Evolutionary conservation across 2,888 invertebrate species (phyloP), one percentile per base, ranked within the genome.

Genomic region (Yponomeuta plumbellus): DNA sequence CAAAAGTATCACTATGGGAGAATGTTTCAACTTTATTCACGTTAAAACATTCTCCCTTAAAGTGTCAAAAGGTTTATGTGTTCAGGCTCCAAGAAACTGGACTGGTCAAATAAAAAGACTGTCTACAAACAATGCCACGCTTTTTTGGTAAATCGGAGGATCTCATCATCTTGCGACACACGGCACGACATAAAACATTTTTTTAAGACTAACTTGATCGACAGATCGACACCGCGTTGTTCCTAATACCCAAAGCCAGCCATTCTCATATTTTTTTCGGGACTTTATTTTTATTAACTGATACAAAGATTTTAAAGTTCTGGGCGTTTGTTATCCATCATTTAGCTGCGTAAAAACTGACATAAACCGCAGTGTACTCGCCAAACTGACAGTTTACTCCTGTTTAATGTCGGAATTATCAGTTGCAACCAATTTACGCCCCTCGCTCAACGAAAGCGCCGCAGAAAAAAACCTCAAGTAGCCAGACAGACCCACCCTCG

Each of bases 401-500:
- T 89, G 90, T 82, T 88, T 88, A 80, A 88, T 81, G 89, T 90
- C 88, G 87, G 85, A 88, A 86, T 90, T 88, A 90, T 88, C 89
- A 80, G 83, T 84, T 79, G 77, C 69, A 75, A 72, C 77, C 84
- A 89, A 88, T 88, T 90, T 86, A 86, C 81, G 86, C 79, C 81
- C 80, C 79, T 76, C 74, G 71, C 34, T 71, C 67, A 21, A 68
- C 73, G 72, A 77, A 83, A n/a, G 44, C 61, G 26, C 57, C 17
- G 56, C 61, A 66, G 61, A 66, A 85, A 88, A 88, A 87, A 86
- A 81, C 69, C 76, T 84, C 78, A 86, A 90, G 88, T 86, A 84
- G 80, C 69, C 75, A 64, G 64, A 22, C 39, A 34, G 58, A 73
- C 72, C 73, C 79, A 79, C 79, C 80, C 75, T 76, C 75, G 21